Percentiles rank a stretch among this genome's conserved stretches.
Conservation (phyloP, 2,113 vertebrate genomes). For the Erpornis zantholeuca region DNA sequence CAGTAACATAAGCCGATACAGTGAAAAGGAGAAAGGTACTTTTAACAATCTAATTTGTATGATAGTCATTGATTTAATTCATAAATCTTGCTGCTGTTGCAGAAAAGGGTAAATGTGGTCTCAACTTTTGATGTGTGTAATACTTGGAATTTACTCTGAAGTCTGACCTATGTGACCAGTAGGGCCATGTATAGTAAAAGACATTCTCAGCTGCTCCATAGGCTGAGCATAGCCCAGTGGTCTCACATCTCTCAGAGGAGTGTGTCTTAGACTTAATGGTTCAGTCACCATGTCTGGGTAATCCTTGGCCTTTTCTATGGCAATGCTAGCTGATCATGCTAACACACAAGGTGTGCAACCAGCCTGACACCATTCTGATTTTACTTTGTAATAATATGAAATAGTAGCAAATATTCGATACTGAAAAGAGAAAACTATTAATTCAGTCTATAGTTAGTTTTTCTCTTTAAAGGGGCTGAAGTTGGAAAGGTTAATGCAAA, state of each 20-base stretch:
- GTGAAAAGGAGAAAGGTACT: constrained; percentile 97
- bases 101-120: not conserved
- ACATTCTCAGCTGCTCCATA: not conserved
- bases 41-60: not conserved
- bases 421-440: not conserved
- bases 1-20: constrained; percentile 98
- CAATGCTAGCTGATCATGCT: not conserved
- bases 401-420: not conserved
- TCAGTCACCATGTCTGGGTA: not conserved
- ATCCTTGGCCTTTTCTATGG: not conserved
- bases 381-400: not conserved
- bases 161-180: not conserved
- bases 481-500: not conserved
- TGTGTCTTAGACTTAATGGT: not conserved
- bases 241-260: not conserved
- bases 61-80: not conserved
- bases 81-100: not conserved
- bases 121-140: not conserved
- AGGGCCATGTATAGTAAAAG: not conserved
- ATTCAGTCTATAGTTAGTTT: not conserved
- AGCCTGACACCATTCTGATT: not conserved
- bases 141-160: not conserved
- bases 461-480: not conserved
- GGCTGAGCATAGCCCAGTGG: not conserved
- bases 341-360: not conserved